These are phyloP conservation scores for Prolemur simus DNA, from an alignment of 2,113 vertebrate genomes.

Conservation along the genomic window DNA sequence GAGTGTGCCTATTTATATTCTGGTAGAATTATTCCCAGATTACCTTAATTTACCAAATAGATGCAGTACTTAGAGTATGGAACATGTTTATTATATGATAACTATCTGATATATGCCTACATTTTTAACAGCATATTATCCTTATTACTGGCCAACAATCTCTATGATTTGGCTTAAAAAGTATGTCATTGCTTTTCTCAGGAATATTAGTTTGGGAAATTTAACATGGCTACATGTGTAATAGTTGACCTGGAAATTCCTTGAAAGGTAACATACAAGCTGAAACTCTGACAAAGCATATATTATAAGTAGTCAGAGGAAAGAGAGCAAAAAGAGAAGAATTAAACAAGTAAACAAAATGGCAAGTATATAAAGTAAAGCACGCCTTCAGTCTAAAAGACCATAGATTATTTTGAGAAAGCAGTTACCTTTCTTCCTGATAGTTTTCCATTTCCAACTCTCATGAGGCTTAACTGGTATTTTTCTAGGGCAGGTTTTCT, in stretches of 20 bases:
- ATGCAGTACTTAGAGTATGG: neutral
- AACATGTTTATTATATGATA: neutral
- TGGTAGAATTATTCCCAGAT: neutral
- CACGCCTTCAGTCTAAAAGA: neutral
- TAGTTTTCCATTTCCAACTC: neutral
- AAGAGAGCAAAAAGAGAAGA: neutral
- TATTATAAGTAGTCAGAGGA: neutral
- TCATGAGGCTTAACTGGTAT: neutral
- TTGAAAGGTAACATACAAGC: neutral
- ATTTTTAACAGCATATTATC: neutral
- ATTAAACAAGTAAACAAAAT: neutral
- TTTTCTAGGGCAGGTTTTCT: neutral
- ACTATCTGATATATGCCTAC: neutral
- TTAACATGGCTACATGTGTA: neutral
- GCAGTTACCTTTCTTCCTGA: neutral
- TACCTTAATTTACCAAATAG: neutral
- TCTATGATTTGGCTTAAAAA: neutral
- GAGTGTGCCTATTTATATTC: neutral
- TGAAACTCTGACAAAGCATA: neutral
- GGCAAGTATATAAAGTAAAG: neutral
- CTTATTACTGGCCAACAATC: neutral
- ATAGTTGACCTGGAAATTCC: neutral
- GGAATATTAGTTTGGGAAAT: neutral
- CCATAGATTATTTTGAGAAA: neutral
- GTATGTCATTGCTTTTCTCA: neutral